Percentiles rank a stretch among this genome's conserved stretches.
These are phyloP conservation scores for Folsomia candida DNA, from an alignment of 2,888 invertebrate species.

Conservation along the genomic window DNA sequence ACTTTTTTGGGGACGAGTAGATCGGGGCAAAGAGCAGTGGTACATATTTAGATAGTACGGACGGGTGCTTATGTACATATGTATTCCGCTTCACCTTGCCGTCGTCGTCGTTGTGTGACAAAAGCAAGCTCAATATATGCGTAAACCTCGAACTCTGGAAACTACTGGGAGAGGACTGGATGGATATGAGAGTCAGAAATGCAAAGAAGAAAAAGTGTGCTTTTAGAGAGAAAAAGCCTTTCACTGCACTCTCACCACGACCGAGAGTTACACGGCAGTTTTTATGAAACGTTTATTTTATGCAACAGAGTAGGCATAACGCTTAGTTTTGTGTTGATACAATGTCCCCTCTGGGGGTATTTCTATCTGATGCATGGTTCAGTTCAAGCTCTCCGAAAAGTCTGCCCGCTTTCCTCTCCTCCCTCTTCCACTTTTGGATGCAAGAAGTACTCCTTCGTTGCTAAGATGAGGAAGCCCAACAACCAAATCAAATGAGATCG, in stretches of 20 bases:
- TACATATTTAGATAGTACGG: neutral
- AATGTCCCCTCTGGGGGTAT: constrained; percentile 48
- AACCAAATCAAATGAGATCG: neutral
- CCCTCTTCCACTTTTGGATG: neutral
- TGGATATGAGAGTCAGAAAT: neutral
- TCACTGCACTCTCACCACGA: neutral
- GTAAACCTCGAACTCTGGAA: neutral
- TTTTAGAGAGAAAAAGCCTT: constrained; percentile 2
- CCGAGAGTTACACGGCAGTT: constrained; percentile 14
- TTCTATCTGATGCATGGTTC: constrained; percentile 40
- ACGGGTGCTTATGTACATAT: neutral
- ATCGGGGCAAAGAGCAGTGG: too few species aligned
- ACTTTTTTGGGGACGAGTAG: neutral
- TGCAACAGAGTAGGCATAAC: constrained; percentile 36
- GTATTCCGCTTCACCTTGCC: neutral
- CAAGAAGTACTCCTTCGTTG: neutral
- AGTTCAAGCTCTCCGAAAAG: too few species aligned
- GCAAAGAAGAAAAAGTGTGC: neutral
- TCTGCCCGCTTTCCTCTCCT: neutral
- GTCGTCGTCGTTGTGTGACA: neutral
- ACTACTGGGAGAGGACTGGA: too few species aligned
- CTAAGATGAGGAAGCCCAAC: neutral
- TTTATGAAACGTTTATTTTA: constrained; percentile 41
- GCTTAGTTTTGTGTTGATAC: constrained; percentile 43
- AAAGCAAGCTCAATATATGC: neutral